Evolutionary conservation across 2,797 vertebrate species (phyloP).

Genomic region (Podargus strigoides): DNA sequence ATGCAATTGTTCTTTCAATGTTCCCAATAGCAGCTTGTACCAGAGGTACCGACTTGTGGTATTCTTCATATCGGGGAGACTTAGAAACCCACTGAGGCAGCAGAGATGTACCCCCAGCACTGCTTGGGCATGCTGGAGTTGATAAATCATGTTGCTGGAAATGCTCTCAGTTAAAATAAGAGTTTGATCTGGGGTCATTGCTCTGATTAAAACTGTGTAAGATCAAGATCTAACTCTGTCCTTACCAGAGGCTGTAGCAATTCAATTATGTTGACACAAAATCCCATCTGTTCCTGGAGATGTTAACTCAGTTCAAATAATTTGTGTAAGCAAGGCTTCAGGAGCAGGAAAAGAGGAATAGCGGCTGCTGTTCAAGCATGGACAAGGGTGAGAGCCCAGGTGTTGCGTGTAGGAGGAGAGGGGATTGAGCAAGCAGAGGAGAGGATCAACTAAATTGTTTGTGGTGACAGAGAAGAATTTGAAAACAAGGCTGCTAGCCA

Average conservation of each 20-base stretch:
- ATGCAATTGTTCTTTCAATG: background rate
- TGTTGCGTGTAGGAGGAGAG: background rate
- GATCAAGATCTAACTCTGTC: background rate
- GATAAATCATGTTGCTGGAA: background rate
- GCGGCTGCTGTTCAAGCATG: rapidly evolving
- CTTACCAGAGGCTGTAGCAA: background rate
- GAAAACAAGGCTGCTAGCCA: background rate
- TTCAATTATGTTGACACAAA: background rate
- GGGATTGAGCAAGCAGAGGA: background rate
- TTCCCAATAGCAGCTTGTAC: background rate
- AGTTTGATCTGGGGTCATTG: background rate
- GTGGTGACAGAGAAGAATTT: background rate
- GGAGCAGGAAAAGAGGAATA: background rate
- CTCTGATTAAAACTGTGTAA: background rate
- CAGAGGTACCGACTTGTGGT: background rate
- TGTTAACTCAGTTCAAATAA: background rate
- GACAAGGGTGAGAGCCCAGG: background rate
- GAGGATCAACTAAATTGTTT: background rate
- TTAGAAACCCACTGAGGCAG: background rate
- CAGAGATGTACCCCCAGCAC: background rate
- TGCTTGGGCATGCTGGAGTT: background rate
- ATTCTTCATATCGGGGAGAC: background rate
- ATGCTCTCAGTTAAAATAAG: background rate
- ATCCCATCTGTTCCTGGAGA: background rate
- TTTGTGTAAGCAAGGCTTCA: background rate